Evolutionary conservation across 2,888 invertebrate genomes (phyloP).

Genomic region (Coleophora flavipennella): DNA sequence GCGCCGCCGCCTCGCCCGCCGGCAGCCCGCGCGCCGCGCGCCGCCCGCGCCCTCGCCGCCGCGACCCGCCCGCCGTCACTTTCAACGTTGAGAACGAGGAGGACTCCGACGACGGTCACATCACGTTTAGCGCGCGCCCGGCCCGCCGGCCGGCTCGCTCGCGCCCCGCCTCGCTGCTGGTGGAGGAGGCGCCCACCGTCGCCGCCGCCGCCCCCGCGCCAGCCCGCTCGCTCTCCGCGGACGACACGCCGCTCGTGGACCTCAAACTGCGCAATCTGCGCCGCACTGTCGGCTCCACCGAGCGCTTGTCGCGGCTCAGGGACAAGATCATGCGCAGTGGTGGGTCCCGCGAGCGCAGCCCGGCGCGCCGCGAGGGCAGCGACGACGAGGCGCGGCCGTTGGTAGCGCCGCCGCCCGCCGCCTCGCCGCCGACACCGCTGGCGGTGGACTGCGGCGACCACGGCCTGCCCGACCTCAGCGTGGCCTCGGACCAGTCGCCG

Average conservation of each 20-base stretch:
- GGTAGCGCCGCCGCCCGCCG: constrained; percentile 39
- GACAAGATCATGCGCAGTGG: constrained; percentile 50
- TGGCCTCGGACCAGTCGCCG: constrained; percentile 47
- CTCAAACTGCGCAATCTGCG: constrained; percentile 43
- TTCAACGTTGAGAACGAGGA: constrained; percentile 64
- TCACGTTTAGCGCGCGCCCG: constrained; percentile 54
- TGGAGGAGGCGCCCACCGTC: constrained; percentile 29
- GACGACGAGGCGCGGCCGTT: constrained; percentile 82
- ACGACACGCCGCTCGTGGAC: constrained; percentile 38
- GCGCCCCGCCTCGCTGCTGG: constrained; percentile 23
- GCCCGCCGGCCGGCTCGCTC: constrained; percentile 18
- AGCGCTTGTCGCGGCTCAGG: constrained; percentile 47
- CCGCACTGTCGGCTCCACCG: constrained; percentile 55
- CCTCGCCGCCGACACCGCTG: constrained; percentile 15
- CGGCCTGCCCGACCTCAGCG: constrained; percentile 25
- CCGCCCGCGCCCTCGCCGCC: constrained; percentile 28
- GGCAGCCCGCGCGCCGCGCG: constrained; percentile 45
- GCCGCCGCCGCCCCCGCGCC: constrained; percentile 36
- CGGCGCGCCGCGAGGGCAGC: constrained; percentile 44
- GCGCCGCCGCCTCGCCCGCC: constrained; percentile 36
- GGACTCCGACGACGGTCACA: constrained; percentile 54
- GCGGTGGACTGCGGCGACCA: constrained; percentile 30
- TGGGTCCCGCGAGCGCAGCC: constrained; percentile 52
- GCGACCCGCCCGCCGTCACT: constrained; percentile 54
- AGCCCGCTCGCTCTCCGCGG: constrained; percentile 33